Evolutionary conservation across 30 jellyfish, hydroid and myxozoan genomes (phyloP), one percentile per base, ranked within the genome.

Genomic region (Sanderia malayensis): DNA sequence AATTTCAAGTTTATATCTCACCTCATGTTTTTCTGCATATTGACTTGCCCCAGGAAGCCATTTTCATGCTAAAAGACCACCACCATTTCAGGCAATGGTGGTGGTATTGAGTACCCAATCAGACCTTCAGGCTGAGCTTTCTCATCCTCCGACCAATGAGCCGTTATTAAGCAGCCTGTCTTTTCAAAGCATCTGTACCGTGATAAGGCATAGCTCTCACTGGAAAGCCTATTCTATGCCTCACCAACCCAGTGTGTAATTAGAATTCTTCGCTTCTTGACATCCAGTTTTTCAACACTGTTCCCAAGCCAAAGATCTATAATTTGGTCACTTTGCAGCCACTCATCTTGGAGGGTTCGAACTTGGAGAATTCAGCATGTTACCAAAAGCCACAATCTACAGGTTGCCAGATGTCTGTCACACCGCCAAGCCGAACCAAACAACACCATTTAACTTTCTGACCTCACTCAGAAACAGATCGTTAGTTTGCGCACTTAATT

Each of bases 341-440:
- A 64, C 23, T 64, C 76, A 64, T 76, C 52, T 65, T 76, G 87
- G 10, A 65, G 69, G 27, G 62, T 61, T n/a, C 26, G 30, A n/a
- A 76, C 88, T 41, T 8, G 15, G 15, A 4, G 71, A 61, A 22
- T 76, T 76, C 58, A 76, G 76, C 87, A 73, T 73, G 85, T 55
- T 63, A 60, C 86, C 88, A 31, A n/a, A 76, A 33, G 52, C 87
- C 84, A 80, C 80, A 52, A 32, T 70, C 93, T 13, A 80, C 83
- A 3, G 86, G 85, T 78, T 84, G 92, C 95, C 88, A 83, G 37
- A 73, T 60, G 49, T 67, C 81, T 8, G 84, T 71, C 19, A 89
- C 87, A 59, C 27, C 89, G 65, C 33, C 79, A 80, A 23, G 23
- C 87, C 92, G 58, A 24, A 80, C 92, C 92, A 67, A 46, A 55